These are phyloP conservation scores for Tetropium fuscum DNA, from an alignment of 2,888 invertebrate genomes.

Conservation along the genomic window DNA sequence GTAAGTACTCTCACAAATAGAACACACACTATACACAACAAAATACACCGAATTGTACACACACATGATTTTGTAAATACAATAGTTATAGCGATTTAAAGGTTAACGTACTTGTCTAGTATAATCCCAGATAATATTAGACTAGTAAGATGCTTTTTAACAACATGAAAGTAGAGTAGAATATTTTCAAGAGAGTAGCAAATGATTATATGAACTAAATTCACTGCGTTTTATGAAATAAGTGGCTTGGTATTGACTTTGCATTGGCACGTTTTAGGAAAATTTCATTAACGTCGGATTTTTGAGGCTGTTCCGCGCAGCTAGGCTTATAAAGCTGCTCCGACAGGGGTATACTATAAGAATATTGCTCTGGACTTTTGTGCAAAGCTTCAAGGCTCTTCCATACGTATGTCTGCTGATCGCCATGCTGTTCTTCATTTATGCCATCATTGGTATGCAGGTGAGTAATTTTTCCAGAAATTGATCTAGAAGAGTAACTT, in stretches of 20 bases:
- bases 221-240: conserved; percentile 59
- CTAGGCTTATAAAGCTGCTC: conserved; percentile 98
- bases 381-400: conserved; percentile 99
- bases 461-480: conserved; percentile 64
- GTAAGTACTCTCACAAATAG: conserved; percentile 40
- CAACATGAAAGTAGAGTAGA: conserved; percentile 9
- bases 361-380: conserved; percentile 99
- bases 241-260: conserved; percentile 74
- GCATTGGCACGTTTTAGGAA: conserved; percentile 74
- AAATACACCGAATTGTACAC: conserved; percentile 47
- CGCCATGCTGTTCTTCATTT: conserved; percentile 99
- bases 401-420: conserved; percentile 99
- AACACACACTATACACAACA: conserved; percentile 73
- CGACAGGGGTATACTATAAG: conserved; percentile 99
- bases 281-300: conserved; percentile 99
- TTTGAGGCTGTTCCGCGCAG: conserved; percentile 98
- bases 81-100: conserved; percentile 22
- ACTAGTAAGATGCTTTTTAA: conserved; percentile 17
- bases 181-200: conserved; percentile 19
- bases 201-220: neutral
- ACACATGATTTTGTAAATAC: conserved; percentile 33
- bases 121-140: conserved; percentile 8
- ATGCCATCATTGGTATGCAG: conserved; percentile 99
- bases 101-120: conserved; percentile 55
- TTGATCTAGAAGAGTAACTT: too few relatives aligned